Evolutionary conservation across 1,140 invertebrate genomes (phyloP).

Genomic region (Euura lappo): DNA sequence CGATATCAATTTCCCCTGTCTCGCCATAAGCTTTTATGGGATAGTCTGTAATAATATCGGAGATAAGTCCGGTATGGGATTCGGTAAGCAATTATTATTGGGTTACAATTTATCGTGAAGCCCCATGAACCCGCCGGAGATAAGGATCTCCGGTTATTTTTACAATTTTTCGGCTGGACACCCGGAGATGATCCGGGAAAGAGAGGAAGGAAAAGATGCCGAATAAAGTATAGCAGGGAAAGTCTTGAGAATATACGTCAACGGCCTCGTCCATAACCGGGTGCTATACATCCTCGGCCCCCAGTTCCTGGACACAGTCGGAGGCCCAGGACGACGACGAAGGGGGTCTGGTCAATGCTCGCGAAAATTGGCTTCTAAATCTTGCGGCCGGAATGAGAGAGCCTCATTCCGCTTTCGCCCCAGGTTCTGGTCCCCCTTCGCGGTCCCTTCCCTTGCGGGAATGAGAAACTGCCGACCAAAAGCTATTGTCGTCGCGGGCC

Average conservation of each 20-base stretch:
- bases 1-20: too few relatives aligned
- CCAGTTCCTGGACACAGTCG: not conserved
- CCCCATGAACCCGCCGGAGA: too few relatives aligned
- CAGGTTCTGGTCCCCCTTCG: conserved; percentile 13
- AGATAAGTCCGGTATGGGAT: too few relatives aligned
- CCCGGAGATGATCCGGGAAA: conserved; percentile 13
- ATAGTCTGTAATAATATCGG: too few relatives aligned
- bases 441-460: conserved; percentile 30
- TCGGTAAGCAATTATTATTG: too few relatives aligned
- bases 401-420: conserved; percentile 9
- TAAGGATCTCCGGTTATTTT: too few relatives aligned
- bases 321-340: not conserved
- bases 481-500: conserved; percentile 47
- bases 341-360: conserved; percentile 46
- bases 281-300: not conserved
- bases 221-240: conserved; percentile 17
- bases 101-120: not conserved
- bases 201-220: conserved; percentile 6
- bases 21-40: too few relatives aligned
- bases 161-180: too few relatives aligned
- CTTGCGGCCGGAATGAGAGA: conserved; percentile 50
- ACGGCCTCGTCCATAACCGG: not conserved
- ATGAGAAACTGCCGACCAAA: conserved; percentile 48
- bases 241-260: conserved; percentile 17
- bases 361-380: conserved; percentile 58